Evolutionary conservation across 2,797 vertebrate genomes (phyloP).

Genomic region (Nyctibius grandis): DNA sequence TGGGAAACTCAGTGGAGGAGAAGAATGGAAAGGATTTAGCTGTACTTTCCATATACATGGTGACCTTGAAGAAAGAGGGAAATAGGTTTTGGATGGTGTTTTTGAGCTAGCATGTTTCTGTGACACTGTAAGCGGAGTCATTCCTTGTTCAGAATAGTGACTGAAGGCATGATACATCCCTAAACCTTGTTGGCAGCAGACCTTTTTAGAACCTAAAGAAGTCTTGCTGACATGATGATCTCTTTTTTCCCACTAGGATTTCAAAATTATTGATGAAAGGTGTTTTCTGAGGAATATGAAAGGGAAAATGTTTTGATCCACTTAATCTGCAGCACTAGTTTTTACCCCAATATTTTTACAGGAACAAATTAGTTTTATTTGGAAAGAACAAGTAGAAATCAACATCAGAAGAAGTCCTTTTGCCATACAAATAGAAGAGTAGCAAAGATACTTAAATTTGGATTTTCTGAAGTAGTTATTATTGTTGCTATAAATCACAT

Average conservation of each 20-base stretch:
- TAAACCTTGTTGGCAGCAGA: background rate
- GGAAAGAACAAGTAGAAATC: background rate
- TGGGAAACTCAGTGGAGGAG: background rate
- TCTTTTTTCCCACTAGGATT: background rate
- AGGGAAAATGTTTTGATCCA: background rate
- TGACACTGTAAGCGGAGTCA: background rate
- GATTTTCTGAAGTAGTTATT: background rate
- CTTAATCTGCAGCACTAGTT: background rate
- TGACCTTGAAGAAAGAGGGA: background rate
- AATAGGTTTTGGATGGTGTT: background rate
- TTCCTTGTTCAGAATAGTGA: background rate
- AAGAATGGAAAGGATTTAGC: background rate
- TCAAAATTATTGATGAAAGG: background rate
- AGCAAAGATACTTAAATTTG: background rate
- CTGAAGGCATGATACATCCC: background rate
- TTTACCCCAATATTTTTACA: background rate
- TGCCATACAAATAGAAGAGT: background rate
- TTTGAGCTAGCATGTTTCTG: background rate
- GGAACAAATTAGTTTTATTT: background rate
- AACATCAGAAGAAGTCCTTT: background rate
- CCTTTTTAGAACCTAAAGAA: background rate
- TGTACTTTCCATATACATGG: background rate
- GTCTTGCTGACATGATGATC: background rate
- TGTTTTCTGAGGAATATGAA: background rate
- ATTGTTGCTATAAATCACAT: background rate